Base-by-base conservation (phyloP, 2,797 vertebrate species). In the Gadopsis marmoratus region DNA sequence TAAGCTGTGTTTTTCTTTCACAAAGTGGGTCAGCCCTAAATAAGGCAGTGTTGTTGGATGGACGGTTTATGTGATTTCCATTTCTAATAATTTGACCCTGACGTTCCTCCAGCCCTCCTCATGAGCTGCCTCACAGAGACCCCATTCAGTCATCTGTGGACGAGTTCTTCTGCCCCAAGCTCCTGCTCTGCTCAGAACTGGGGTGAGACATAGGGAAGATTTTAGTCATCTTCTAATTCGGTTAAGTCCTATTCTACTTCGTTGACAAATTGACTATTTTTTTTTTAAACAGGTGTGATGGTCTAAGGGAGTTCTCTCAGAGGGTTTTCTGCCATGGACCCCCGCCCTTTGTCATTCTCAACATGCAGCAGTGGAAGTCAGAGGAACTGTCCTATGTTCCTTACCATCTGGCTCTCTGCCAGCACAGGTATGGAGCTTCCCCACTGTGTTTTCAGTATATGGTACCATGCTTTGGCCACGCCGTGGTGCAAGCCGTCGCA, bases 301-400 rank as follows among this genome's bases (percentile, higher is more conserved):
- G 97, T n/a, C 90, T 97, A 47, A 94, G 96, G 79, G 96, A 97
- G 84, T 96, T 97, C 89, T 96, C 96, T 29, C 96, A 95, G 67
- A 92, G 97, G 85, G 89, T 96, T 48, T 97, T 97, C 93, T 96
- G 96, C 90, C 94, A 97, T 0, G 96, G 96, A 13, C 94, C 96
- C 4, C 97, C 97, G 7, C 96, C 97, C 19, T 97, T 97, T 84
- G 95, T 97, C 81, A 97, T 97, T 71, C 92, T 97, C 82, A 97
- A 97, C 92, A 97, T 97, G 97, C 96, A 97, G 92, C 95, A 96
- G 82, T 97, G 97, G 97, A 96, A 95, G 88, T 96, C 97, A 7
- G 97, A 97, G 90, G 97, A 97, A 45, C 92, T 97, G 76, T 96
- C 96, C 4, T 97, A 97, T 56, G 96, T 97, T 21, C 97, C 97